Percentiles rank a stretch among this genome's conserved stretches.
These are phyloP conservation scores for Iphiclides podalirius DNA, from an alignment of 2,888 invertebrate species.

Conservation along the genomic window DNA sequence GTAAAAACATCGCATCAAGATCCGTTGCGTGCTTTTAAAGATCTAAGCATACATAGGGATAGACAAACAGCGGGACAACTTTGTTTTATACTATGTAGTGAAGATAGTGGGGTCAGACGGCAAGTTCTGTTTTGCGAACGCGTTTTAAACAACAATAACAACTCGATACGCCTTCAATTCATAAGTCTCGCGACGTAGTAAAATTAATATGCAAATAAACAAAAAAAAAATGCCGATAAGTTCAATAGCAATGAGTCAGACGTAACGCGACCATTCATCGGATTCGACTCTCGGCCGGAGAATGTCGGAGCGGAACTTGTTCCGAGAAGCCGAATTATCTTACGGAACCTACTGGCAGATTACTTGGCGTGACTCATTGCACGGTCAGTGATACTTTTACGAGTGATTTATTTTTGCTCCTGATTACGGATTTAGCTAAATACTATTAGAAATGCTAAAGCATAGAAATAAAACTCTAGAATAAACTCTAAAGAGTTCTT, in stretches of 20 bases:
- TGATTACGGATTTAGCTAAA: no score
- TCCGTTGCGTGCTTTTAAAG: no score
- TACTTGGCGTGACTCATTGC: conserved; percentile 25
- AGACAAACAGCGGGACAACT: no score
- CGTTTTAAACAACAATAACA: conserved; percentile 1
- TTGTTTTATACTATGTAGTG: not conserved
- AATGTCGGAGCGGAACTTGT: conserved; percentile 37
- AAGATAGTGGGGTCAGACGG: no score
- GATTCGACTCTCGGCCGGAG: conserved; percentile 30
- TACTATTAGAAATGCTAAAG: no score
- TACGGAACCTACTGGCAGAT: conserved; percentile 30
- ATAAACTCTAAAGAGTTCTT: no score
- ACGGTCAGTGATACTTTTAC: conserved; percentile 13
- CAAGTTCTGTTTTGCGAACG: no score
- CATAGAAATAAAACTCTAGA: no score
- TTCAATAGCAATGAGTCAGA: conserved; percentile 18
- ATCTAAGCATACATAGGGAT: no score
- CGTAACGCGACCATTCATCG: conserved; percentile 29
- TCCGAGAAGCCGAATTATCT: conserved; percentile 35
- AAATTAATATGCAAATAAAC: conserved; percentile 8
- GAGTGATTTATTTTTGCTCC: no score
- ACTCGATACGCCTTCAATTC: not conserved
- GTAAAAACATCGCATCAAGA: no score
- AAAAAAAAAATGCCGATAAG: conserved; percentile 26
- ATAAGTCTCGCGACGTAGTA: conserved; percentile 5